Evolutionary conservation across 2,113 vertebrate species (phyloP).

Genomic region (Oryzias javanicus): DNA sequence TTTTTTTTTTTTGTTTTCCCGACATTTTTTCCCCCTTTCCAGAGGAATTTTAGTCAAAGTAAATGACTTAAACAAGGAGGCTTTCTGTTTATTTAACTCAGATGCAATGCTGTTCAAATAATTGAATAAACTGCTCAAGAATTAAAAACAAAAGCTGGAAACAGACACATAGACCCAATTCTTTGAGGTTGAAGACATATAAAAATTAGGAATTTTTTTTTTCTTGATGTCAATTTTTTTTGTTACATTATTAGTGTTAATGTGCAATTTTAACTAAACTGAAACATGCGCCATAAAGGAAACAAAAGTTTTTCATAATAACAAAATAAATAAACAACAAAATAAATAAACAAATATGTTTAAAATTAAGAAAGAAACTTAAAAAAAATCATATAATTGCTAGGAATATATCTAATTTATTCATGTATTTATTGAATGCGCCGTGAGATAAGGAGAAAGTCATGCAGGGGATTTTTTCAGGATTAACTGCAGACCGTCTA

Average conservation of each 20-base stretch:
- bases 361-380: too few species aligned
- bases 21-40: neutral
- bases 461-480: neutral
- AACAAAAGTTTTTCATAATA: too few species aligned
- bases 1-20: conserved; percentile 2
- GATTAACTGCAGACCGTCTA: conserved; percentile 29
- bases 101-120: neutral
- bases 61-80: conserved; percentile 4
- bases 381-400: too few species aligned
- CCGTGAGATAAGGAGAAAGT: neutral
- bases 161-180: neutral
- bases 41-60: conserved; percentile 7
- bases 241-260: neutral
- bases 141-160: conserved; percentile 3
- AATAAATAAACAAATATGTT: too few species aligned
- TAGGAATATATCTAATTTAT: too few species aligned
- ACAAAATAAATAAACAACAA: too few species aligned
- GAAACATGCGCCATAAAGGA: too few species aligned
- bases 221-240: too few species aligned
- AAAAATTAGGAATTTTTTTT: too few species aligned
- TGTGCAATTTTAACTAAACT: neutral
- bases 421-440: too few species aligned
- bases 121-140: neutral
- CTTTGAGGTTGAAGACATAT: too few species aligned
- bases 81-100: conserved; percentile 1